Percentiles rank a stretch among this genome's conserved stretches.
These are phyloP conservation scores for Cyphomyrus plagiostoma DNA, from an alignment of 2,113 vertebrate species.

Conservation along the genomic window DNA sequence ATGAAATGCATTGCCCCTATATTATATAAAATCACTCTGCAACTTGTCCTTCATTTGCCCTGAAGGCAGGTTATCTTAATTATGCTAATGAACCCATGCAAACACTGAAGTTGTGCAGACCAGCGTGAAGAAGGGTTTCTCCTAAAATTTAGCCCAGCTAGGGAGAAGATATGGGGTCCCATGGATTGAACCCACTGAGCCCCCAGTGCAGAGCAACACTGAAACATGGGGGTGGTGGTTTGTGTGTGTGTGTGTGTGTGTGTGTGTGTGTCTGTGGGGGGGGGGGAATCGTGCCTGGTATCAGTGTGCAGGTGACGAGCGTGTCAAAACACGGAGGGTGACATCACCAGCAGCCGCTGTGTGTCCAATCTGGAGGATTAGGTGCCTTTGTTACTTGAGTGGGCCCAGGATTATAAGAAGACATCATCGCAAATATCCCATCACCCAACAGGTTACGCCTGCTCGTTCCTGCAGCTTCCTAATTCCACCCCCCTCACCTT, in stretches of 20 bases:
- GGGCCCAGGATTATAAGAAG: slow-evolving; percentile 28
- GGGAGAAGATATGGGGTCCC: not conserved
- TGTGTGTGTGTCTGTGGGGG: not conserved
- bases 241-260: not conserved
- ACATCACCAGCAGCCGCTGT: slow-evolving; percentile 19
- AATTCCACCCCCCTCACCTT: not conserved
- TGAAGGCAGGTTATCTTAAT: slow-evolving; percentile 37
- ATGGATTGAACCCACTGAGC: not conserved
- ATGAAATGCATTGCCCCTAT: not conserved
- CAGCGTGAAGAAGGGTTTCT: slow-evolving; percentile 15
- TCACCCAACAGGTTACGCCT: not conserved
- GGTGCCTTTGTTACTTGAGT: not conserved
- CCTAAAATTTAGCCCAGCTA: not conserved
- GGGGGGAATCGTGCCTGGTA: not conserved
- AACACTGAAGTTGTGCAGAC: slow-evolving; percentile 28
- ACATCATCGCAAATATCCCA: slow-evolving; percentile 17
- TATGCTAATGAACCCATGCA: slow-evolving; percentile 43
- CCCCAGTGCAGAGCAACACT: not conserved
- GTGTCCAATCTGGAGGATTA: slow-evolving; percentile 34
- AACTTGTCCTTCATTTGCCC: slow-evolving; percentile 25
- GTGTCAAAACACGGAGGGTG: not conserved
- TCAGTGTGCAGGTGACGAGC: not conserved
- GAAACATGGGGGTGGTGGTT: not conserved
- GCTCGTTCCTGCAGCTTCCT: not conserved
- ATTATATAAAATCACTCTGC: slow-evolving; percentile 29